Evolutionary conservation across 2,888 invertebrate species (phyloP), one percentile per base, ranked within the genome.

Genomic region (Eueremaeus valkanovi): DNA sequence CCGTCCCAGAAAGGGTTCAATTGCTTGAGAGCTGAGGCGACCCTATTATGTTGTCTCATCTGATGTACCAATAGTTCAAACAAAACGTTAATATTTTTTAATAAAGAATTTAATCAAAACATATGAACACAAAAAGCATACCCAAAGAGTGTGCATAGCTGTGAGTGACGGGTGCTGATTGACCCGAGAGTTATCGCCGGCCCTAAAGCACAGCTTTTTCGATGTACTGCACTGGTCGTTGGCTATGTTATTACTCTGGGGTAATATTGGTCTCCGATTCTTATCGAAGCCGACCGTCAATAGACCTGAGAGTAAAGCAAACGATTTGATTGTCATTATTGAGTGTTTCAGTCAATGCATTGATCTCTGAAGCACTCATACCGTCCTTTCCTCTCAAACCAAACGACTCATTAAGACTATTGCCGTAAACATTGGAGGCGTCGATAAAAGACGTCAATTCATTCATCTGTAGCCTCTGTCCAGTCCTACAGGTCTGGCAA

Each of bases 1-100:
- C 84, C 83, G 16, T 81, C 78, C 83, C 84, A 84, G 42, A 80
- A 79, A 1, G 80, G 78, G 77, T 84, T 84, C 21, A 81, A 74
- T 29, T 76, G 72, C 42, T 77, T 77, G 13, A 80, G 72, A 8
- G 76, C 76, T 42, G 73, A 68, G 5, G 79, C 78, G 16, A 80
- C 73, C 3, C 78, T 70, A 74, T 80, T 80, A 73, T 80, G 80
- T 70, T 80, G 79, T 51, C 80, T 76, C 73, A 79, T 74, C 78
- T 75, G 51, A 29, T 45, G n/a, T n/a, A n/a, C n/a, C n/a, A n/a
- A n/a, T n/a, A n/a, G n/a, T n/a, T n/a, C n/a, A n/a, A n/a, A n/a
- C n/a, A n/a, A n/a, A 45, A 45, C 16, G 18, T 24, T 55, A 3
- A 55, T 55, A n/a, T n/a, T n/a, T n/a, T n/a, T n/a, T n/a, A n/a